Percentiles rank a stretch among this genome's conserved stretches.
These are phyloP conservation scores for Nymphicus hollandicus DNA, from an alignment of 2,113 vertebrate species.

Conservation along the genomic window DNA sequence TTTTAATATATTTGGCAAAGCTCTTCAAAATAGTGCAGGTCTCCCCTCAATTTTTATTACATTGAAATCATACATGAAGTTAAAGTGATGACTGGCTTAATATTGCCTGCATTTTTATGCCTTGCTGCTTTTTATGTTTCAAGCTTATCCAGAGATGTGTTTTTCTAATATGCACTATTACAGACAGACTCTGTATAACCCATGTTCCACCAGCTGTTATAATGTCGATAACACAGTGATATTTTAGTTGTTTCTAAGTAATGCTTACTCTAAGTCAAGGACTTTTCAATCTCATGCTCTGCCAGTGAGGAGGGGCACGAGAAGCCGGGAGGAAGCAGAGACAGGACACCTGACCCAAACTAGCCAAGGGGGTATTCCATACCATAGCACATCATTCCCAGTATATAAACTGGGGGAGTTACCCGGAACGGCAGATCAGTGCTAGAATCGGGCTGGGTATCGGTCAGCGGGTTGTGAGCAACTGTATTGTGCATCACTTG, in stretches of 20 bases:
- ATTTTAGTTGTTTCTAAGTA: neutral
- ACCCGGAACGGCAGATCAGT: neutral
- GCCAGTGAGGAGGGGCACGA: neutral
- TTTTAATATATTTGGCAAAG: neutral
- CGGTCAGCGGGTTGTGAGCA: neutral
- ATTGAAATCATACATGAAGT: neutral
- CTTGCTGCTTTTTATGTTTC: neutral
- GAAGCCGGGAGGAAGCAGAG: neutral
- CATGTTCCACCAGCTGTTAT: neutral
- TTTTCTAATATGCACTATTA: neutral
- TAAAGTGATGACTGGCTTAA: neutral
- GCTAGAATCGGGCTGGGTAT: neutral
- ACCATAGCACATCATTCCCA: neutral
- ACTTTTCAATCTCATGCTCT: neutral
- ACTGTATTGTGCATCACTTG: neutral
- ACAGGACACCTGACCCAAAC: neutral
- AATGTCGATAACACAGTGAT: neutral
- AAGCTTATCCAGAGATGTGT: neutral
- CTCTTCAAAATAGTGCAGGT: neutral
- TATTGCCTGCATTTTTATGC: neutral
- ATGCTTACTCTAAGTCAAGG: neutral
- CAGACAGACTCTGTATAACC: neutral
- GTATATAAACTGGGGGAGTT: neutral
- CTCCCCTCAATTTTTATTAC: neutral
- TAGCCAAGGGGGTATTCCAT: neutral